A percentile compares a stretch with the other conserved stretches of the same genome.
These are phyloP conservation scores for Geotrupes spiniger DNA, from an alignment of 2,888 invertebrate genomes.

Conservation along the genomic window DNA sequence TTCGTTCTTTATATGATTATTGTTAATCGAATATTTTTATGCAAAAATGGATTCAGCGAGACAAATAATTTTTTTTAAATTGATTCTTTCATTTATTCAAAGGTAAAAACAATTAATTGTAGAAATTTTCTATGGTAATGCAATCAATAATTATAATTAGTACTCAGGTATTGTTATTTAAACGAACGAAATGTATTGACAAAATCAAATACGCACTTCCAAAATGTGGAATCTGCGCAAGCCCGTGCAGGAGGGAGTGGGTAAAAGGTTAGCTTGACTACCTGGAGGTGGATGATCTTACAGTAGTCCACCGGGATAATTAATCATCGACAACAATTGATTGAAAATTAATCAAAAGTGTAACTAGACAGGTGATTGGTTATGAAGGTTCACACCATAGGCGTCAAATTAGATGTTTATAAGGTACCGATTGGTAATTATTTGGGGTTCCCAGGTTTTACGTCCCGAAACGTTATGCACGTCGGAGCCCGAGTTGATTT, in stretches of 20 bases:
- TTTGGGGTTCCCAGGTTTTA: slow-evolving; percentile 16
- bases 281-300: slow-evolving; percentile 30
- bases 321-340: slow-evolving; percentile 51
- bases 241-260: slow-evolving; percentile 17
- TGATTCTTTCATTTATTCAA: too few species aligned
- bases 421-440: slow-evolving; percentile 22
- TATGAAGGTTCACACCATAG: slow-evolving; percentile 50
- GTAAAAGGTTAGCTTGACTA: slow-evolving; percentile 30
- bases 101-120: too few species aligned
- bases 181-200: too few species aligned
- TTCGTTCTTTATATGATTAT: too few species aligned
- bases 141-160: too few species aligned
- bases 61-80: too few species aligned
- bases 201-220: too few species aligned
- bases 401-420: slow-evolving; percentile 50
- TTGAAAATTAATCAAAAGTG: slow-evolving; percentile 53
- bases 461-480: slow-evolving; percentile 12
- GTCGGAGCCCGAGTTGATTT: slow-evolving; percentile 14
- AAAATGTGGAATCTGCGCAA: too few species aligned
- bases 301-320: slow-evolving; percentile 43
- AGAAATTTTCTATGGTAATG: too few species aligned
- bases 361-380: slow-evolving; percentile 53
- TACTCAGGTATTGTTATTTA: too few species aligned
- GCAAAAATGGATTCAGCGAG: too few species aligned
- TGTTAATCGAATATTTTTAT: too few species aligned